Evolutionary conservation across 2,797 vertebrate species (phyloP), one percentile per base, ranked within the genome.

Genomic region (Eulemur rubriventer): DNA sequence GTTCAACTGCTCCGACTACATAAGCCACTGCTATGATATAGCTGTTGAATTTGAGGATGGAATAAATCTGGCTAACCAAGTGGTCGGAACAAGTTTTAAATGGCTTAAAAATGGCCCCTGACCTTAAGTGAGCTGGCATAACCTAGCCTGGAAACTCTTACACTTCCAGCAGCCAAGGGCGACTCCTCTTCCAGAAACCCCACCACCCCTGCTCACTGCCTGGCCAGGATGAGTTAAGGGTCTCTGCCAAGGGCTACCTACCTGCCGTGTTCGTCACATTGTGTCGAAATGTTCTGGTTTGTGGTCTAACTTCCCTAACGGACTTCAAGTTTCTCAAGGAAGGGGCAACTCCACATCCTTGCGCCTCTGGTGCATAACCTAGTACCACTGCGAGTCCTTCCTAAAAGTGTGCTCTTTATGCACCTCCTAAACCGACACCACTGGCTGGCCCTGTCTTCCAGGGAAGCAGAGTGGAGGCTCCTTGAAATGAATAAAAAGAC

Each of bases 91-190:
- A 75, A 46, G 33, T 65, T 89, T 94, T 73, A 63, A 59, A 52
- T 86, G 59, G 57, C 75, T 89, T 83, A 24, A 67, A 89, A 90
- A 70, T 90, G 65, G 78, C 30, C 13, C 30, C 69, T 94, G 70
- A 13, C 82, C 93, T 93, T 41, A 63, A 6, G 48, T 33, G n/a
- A 82, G 26, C 5, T 48, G 24, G 7, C 16, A 20, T 52, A 10
- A 38, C 8, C 4, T n/a, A 59, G 17, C 12, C 73, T 86, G 10
- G 41, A 16, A 72, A 69, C 50, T 57, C 20, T 20, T 50, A 48
- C 2, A 16, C 22, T 41, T 30, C 41, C 28, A 38, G 76, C 52
- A 55, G 46, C 33, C 41, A 26, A 38, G 18, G 55, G 17, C 33
- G 33, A 30, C 17, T 69, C 38, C 13, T 70, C 57, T 81, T 59